phyloP scores from a whole-genome alignment of 1,140 invertebrate species.

The Caenorhabditis remanei region DNA sequence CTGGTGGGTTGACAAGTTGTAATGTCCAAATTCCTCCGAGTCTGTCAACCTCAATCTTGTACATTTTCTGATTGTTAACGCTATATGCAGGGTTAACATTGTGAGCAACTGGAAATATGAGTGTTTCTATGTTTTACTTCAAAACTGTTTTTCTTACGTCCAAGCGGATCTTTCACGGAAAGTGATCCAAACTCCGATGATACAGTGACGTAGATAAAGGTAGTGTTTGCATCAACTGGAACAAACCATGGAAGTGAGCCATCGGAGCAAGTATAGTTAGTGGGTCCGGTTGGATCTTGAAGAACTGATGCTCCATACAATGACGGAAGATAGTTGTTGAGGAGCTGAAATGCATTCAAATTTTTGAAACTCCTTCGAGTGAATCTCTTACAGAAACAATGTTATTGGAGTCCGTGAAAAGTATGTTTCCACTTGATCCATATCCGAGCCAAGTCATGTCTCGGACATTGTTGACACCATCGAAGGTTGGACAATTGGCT shows the following conservation, averaged over 20 bases:
- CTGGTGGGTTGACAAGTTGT: constrained; percentile 53
- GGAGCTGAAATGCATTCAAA: constrained; percentile 40
- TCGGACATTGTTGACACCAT: constrained; percentile 41
- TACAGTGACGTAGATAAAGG: constrained; percentile 46
- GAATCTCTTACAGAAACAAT: constrained; percentile 39
- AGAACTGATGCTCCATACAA: constrained; percentile 58
- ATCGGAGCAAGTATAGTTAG: constrained; percentile 16
- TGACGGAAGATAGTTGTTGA: constrained; percentile 57
- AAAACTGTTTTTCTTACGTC: constrained; percentile 10
- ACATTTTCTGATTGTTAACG: constrained; percentile 46
- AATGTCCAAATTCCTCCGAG: constrained; percentile 59
- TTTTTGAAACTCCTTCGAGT: neutral
- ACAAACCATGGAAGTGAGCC: constrained; percentile 23
- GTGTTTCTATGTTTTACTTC: neutral
- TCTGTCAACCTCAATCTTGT: constrained; percentile 17
- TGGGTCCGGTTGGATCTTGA: constrained; percentile 47
- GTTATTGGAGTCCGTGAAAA: constrained; percentile 47
- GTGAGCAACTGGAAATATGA: constrained; percentile 24
- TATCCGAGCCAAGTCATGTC: constrained; percentile 60
- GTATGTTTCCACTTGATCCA: constrained; percentile 59
- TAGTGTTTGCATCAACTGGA: constrained; percentile 57
- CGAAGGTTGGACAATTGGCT: constrained; percentile 31
- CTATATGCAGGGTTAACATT: neutral
- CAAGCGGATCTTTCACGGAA: constrained; percentile 40
- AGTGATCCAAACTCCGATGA: constrained; percentile 43